Evolutionary conservation across 1,140 invertebrate species (phyloP).

Genomic region (Monomorium pharaonis): DNA sequence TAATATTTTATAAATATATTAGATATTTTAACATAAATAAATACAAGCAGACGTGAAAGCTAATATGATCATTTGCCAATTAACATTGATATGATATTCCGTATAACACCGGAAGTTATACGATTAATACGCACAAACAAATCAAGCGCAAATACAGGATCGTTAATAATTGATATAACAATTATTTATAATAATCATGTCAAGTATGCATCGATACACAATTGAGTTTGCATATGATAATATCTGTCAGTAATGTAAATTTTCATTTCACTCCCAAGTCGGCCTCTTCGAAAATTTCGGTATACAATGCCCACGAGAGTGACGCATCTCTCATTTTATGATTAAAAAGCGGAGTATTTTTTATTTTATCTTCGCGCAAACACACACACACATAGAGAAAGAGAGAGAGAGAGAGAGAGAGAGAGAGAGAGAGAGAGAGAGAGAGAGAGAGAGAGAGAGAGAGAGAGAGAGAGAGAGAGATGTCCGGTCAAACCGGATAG

Average conservation of each 20-base stretch:
- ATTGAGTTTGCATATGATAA: not conserved
- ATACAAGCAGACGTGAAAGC: not conserved
- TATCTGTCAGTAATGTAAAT: not conserved
- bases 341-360: not conserved
- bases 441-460: too few relatives aligned
- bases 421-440: too few relatives aligned
- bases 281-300: not conserved
- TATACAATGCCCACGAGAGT: not conserved
- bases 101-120: constrained; percentile 7
- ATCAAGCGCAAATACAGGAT: not conserved
- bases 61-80: constrained; percentile 12
- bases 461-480: too few relatives aligned
- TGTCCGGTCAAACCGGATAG: not conserved
- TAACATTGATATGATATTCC: constrained; percentile 1
- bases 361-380: not conserved
- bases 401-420: too few relatives aligned
- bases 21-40: constrained; percentile 17
- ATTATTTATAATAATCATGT: constrained; percentile 27
- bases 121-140: constrained; percentile 11
- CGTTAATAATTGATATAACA: constrained; percentile 15
- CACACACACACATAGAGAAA: too few relatives aligned
- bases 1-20: constrained; percentile 11
- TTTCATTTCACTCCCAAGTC: not conserved
- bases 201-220: not conserved
- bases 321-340: constrained; percentile 6